Conservation (phyloP, 2,113 vertebrate genomes). For the Proterorhinus semilunaris region DNA sequence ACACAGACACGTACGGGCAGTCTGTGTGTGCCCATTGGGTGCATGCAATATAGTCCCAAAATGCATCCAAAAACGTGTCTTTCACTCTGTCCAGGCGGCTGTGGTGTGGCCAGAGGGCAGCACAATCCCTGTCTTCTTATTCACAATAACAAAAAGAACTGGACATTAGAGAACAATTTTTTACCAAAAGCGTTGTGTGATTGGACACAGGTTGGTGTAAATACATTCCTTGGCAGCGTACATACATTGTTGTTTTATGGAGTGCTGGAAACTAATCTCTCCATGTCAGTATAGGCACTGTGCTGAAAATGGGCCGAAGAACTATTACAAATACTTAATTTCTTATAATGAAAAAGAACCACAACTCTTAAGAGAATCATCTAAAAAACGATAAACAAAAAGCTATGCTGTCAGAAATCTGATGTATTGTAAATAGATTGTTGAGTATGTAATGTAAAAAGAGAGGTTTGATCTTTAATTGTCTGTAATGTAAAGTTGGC, state of each 20-base stretch:
- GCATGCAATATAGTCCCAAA: constrained; percentile 61
- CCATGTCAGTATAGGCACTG: constrained; percentile 64
- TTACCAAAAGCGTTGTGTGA: constrained; percentile 43
- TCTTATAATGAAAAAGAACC: constrained; percentile 17
- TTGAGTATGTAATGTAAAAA: constrained; percentile 8
- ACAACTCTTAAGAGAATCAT: constrained; percentile 32
- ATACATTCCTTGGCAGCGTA: constrained; percentile 58
- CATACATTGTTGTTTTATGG: constrained; percentile 50
- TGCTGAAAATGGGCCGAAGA: constrained; percentile 56
- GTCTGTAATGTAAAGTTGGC: constrained; percentile 54
- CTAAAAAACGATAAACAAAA: constrained; percentile 38
- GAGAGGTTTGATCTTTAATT: constrained; percentile 61
- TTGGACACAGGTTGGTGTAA: constrained; percentile 41
- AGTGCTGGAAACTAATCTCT: constrained; percentile 55
- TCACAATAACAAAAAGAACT: constrained; percentile 39
- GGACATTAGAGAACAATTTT: constrained; percentile 30
- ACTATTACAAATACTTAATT: constrained; percentile 35
- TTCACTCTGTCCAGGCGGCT: constrained; percentile 7
- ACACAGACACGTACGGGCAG: constrained; percentile 23
- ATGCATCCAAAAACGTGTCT: constrained; percentile 26
- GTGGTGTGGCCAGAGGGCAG: constrained; percentile 2
- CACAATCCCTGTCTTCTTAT: constrained; percentile 31
- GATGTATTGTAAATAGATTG: constrained; percentile 30
- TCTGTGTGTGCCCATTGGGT: constrained; percentile 48
- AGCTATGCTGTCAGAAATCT: constrained; percentile 33